These are phyloP conservation scores for Seriola rivoliana DNA, from an alignment of 2,113 vertebrate species.

Conservation along the genomic window DNA sequence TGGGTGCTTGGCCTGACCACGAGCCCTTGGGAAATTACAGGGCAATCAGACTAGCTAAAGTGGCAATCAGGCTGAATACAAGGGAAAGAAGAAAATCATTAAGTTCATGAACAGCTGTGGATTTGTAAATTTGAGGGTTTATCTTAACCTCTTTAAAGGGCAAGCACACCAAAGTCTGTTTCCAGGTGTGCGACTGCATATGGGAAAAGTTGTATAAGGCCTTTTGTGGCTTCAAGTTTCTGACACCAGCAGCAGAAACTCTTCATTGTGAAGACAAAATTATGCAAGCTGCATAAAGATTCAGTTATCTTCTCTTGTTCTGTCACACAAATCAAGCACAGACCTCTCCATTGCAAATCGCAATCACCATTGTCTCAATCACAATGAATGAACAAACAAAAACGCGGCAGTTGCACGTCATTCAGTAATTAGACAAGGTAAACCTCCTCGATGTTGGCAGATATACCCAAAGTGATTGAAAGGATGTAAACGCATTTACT, in stretches of 20 bases:
- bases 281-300: not conserved
- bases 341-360: not conserved
- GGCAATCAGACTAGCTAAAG: conserved; percentile 26
- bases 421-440: not conserved
- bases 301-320: not conserved
- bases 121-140: not conserved
- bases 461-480: not conserved
- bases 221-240: no score
- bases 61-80: conserved; percentile 15
- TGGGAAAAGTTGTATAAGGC: no score
- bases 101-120: not conserved
- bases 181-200: no score
- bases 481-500: not conserved
- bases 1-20: conserved; percentile 12
- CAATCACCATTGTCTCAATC: not conserved
- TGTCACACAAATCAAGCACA: not conserved
- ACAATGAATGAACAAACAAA: not conserved
- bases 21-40: not conserved
- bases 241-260: no score
- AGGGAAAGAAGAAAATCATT: not conserved
- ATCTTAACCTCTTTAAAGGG: not conserved
- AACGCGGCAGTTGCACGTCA: not conserved
- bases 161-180: not conserved
- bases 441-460: not conserved
- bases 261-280: not conserved